These are phyloP conservation scores for Chironex yamaguchii DNA, from an alignment of 30 jellyfish, hydroid and myxozoan species.

Conservation along the genomic window DNA sequence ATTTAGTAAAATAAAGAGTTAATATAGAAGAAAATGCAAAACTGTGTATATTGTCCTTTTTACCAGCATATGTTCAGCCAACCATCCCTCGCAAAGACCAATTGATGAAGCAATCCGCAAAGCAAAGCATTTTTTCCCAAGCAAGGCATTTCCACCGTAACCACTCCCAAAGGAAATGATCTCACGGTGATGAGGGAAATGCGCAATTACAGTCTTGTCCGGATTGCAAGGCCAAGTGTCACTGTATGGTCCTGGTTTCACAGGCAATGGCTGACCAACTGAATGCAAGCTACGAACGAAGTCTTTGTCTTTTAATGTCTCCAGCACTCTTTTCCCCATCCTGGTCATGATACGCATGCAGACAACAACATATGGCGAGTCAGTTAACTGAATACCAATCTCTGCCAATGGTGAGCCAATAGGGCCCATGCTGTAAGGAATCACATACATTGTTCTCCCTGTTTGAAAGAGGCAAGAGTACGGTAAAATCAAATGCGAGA, in stretches of 20 bases:
- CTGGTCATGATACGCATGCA: constrained; percentile 97
- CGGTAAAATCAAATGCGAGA: no score
- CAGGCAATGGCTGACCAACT: constrained; percentile 94
- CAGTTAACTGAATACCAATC: constrained; percentile 93
- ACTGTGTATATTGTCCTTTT: not conserved
- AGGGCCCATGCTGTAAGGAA: constrained; percentile 99
- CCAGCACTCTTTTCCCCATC: constrained; percentile 85
- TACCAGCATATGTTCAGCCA: constrained; percentile 99
- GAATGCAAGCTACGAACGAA: constrained; percentile 92
- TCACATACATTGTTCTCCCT: constrained; percentile 97
- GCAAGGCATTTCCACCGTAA: constrained; percentile 96
- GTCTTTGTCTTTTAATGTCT: constrained; percentile 67
- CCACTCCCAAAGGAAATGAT: constrained; percentile 98
- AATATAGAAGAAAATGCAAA: no score
- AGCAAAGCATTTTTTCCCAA: constrained; percentile 99
- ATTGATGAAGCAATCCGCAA: constrained; percentile 93
- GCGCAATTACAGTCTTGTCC: constrained; percentile 94
- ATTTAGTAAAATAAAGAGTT: no score
- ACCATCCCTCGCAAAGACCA: constrained; percentile 99
- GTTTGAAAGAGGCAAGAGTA: no score
- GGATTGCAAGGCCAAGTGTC: constrained; percentile 99
- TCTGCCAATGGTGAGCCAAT: constrained; percentile 95
- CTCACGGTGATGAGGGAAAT: constrained; percentile 91
- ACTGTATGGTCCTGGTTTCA: constrained; percentile 84
- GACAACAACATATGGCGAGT: constrained; percentile 95